phyloP scores from a whole-genome alignment of 2,888 invertebrate genomes.

The Tenodera sinensis region DNA sequence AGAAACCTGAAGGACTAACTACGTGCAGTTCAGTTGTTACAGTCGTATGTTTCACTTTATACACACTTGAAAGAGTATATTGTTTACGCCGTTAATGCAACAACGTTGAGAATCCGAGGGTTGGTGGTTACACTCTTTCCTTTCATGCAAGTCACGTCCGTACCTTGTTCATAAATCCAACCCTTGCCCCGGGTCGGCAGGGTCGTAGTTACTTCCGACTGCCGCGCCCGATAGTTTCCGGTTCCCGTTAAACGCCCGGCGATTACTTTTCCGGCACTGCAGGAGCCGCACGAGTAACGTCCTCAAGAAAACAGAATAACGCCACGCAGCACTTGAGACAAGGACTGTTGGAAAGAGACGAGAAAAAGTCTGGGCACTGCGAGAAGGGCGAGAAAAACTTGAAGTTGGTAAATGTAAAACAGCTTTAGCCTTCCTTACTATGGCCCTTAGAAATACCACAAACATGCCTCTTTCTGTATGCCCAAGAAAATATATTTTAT shows the following conservation, averaged over 20 bases:
- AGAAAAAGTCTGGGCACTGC: too few species aligned
- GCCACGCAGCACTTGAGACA: too few species aligned
- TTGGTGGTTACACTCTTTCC: background rate
- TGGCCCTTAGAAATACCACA: too few species aligned
- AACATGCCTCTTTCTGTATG: too few species aligned
- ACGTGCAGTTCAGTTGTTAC: too few species aligned
- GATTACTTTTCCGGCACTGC: conserved; percentile 3
- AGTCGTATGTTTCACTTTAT: too few species aligned
- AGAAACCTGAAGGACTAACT: too few species aligned
- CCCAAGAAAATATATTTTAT: too few species aligned
- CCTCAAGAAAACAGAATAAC: background rate
- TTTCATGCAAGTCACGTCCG: conserved; percentile 16
- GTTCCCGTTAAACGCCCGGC: conserved; percentile 15
- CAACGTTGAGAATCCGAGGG: background rate
- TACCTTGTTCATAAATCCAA: conserved; percentile 19
- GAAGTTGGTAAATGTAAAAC: too few species aligned
- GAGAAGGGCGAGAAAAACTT: too few species aligned
- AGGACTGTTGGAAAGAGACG: too few species aligned
- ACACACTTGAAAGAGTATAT: background rate
- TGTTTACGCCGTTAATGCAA: background rate
- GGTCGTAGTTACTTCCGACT: background rate
- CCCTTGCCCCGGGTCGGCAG: background rate
- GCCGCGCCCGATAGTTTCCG: conserved; percentile 11
- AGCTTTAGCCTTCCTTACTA: too few species aligned
- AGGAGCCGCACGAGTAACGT: background rate